Conservation (phyloP, 1,140 invertebrate genomes). For the Drosophila guanche region DNA sequence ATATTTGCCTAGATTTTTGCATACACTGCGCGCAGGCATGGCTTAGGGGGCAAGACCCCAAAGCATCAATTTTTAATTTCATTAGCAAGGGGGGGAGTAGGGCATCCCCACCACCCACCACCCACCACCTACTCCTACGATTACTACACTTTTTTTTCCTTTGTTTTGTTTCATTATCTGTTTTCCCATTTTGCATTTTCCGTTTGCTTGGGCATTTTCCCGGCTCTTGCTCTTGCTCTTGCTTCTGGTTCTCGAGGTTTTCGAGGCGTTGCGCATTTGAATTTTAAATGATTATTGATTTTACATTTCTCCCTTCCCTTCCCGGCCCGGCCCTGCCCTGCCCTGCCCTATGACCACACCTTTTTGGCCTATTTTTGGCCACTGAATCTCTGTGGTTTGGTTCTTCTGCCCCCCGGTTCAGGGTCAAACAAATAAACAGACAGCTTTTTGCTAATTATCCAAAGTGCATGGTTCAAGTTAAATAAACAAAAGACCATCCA, state of each 20-base stretch:
- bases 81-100: conserved; percentile 63
- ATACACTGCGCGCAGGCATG: neutral
- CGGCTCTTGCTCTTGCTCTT: conserved; percentile 74
- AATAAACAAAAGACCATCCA: conserved; percentile 4
- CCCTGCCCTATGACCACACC: neutral
- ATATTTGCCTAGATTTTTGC: conserved; percentile 57
- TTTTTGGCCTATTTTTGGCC: conserved; percentile 34
- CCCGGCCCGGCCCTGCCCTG: neutral
- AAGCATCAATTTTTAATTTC: conserved; percentile 82
- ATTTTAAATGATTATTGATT: conserved; percentile 80
- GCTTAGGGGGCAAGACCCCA: conserved; percentile 54
- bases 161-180: conserved; percentile 76
- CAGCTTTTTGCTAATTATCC: conserved; percentile 29
- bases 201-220: conserved; percentile 68
- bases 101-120: neutral
- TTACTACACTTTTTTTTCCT: conserved; percentile 10
- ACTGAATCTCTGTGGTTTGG: conserved; percentile 18
- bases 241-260: neutral
- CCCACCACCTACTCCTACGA: conserved; percentile 9
- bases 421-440: conserved; percentile 30
- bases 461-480: conserved; percentile 44
- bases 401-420: conserved; percentile 5
- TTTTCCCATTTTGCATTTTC: conserved; percentile 76
- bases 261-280: conserved; percentile 56
- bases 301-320: conserved; percentile 32